These are phyloP conservation scores for Crax fasciolata DNA, from an alignment of 2,797 vertebrate genomes.

Conservation along the genomic window DNA sequence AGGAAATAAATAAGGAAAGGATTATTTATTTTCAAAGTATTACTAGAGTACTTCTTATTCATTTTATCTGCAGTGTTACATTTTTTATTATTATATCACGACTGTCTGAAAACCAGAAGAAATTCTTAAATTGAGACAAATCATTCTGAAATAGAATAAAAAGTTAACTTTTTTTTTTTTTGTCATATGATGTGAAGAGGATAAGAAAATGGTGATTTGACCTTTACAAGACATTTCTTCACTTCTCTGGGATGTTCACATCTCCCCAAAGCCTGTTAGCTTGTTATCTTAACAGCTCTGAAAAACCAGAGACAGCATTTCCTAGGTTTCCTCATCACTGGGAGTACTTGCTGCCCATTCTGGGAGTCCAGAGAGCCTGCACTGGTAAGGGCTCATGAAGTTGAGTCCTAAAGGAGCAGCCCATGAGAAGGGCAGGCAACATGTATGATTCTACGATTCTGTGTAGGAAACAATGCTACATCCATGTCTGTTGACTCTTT, in stretches of 20 bases:
- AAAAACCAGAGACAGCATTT: neutral
- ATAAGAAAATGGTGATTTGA: neutral
- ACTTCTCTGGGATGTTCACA: neutral
- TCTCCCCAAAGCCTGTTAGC: neutral
- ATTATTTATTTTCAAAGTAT: neutral
- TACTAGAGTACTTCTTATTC: neutral
- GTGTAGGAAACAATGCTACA: rapidly evolving
- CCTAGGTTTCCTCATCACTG: neutral
- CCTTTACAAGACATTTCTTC: neutral
- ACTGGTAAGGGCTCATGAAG: neutral
- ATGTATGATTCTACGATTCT: neutral
- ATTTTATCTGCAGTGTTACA: neutral
- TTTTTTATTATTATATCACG: neutral
- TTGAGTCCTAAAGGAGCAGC: neutral
- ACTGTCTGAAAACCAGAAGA: neutral
- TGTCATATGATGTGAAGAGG: neutral
- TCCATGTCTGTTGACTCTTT: neutral
- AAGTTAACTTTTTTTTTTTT: neutral
- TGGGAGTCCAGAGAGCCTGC: neutral
- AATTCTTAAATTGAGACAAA: neutral
- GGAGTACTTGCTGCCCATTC: neutral
- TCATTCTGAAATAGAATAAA: neutral
- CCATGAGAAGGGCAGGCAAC: neutral
- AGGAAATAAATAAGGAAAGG: neutral
- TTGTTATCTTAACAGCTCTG: neutral